Evolutionary conservation across 2,797 vertebrate species (phyloP).

Genomic region (Poecilia picta): DNA sequence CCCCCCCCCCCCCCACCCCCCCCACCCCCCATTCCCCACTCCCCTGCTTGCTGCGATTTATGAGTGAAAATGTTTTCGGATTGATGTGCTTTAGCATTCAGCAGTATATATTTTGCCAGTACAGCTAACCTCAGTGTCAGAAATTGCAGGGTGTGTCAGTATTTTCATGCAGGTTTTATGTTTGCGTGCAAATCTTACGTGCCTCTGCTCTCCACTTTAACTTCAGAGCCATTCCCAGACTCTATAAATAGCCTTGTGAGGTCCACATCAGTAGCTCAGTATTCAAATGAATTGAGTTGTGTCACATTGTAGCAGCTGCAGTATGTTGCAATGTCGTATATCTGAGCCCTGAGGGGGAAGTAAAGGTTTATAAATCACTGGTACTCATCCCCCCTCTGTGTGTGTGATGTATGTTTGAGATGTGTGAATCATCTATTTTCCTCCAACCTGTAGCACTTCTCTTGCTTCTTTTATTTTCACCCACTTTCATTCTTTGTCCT

Average conservation of each 20-base stretch:
- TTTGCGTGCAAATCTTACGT: conserved; percentile 8
- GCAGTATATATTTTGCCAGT: conserved; percentile 47
- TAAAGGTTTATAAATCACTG: conserved; percentile 71
- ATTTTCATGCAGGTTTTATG: conserved; percentile 20
- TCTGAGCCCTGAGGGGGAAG: conserved; percentile 59
- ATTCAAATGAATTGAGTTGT: conserved; percentile 68
- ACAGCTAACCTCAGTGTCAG: conserved; percentile 43
- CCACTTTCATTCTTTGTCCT: conserved; percentile 31
- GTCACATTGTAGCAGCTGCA: conserved; percentile 64
- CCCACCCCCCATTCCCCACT: no score
- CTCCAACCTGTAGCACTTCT: conserved; percentile 30
- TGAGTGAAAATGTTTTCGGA: conserved; percentile 55
- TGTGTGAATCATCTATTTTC: conserved; percentile 31
- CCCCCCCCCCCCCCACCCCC: fast-evolving
- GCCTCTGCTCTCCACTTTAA: conserved; percentile 44
- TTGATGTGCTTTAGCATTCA: conserved; percentile 48
- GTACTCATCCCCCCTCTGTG: conserved; percentile 51
- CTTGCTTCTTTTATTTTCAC: conserved; percentile 32
- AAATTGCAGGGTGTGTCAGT: conserved; percentile 23
- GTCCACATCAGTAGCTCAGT: conserved; percentile 60
- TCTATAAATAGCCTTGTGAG: conserved; percentile 66
- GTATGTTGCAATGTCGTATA: conserved; percentile 60
- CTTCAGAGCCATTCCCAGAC: conserved; percentile 54
- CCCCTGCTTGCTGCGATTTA: conserved; percentile 28
- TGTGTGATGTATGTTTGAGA: conserved; percentile 64